Evolutionary conservation across 2,888 invertebrate genomes (phyloP), one percentile per base, ranked within the genome.

Genomic region (Mythimna ferrago): DNA sequence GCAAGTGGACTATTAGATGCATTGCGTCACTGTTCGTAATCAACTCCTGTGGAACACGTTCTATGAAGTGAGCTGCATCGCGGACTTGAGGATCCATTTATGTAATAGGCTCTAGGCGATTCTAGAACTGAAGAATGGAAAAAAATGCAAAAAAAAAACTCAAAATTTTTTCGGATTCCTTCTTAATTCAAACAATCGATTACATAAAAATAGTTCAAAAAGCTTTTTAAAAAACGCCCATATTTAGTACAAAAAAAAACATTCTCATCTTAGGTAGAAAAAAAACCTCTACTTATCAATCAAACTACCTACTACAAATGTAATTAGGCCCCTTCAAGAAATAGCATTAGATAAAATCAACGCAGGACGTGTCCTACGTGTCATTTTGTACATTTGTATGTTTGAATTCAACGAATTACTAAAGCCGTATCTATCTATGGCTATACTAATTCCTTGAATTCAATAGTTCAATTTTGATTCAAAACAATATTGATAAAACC

Each of bases 1-100:
- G 11, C 66, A 80, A 80, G 82, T 78, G 82, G 26, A 38, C 78
- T 53, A 80, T 68, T 82, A 67, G 32, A 54, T 51, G 26, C 54
- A 14, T 82, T 68, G 56, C 73, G 73, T 80, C 66, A 80, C 14
- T 61, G 54, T 57, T 41, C 16, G 62, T 72, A 80, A 73, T 63
- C 32, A 48, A 48, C 16, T 56, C 64, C 41, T n/a, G 41, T 19
- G 58, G 9, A 66, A 61, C 73, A 72, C 78, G 78, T 81, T 57
- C 7, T 66, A 44, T 61, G 51, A 21, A 61, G 26, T 44, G 81
- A 53, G 26, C 32, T 76, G 76, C 69, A 76, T 62, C 26, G 10
- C 14, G 1, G 26, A 44, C n/a, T 58, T 38, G 9, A 53, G 38
- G 10, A 6, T 11, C 14, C 2, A 44, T 44, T 44, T 16, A 35